These are phyloP conservation scores for Emberiza fucata DNA, from an alignment of 2,113 vertebrate species.

Conservation along the genomic window DNA sequence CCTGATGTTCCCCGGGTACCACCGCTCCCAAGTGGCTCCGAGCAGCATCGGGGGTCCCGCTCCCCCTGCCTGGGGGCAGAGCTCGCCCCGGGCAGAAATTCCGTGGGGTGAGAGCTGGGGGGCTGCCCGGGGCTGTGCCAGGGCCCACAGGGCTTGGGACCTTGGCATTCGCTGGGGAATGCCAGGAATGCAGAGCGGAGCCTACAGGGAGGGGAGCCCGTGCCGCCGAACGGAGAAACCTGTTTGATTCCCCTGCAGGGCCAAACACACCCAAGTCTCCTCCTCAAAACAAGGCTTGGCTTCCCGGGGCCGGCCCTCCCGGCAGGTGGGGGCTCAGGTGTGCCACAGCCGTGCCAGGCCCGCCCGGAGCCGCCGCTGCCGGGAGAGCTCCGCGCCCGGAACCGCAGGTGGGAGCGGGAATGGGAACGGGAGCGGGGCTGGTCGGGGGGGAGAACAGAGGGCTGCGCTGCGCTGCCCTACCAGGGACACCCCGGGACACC, in stretches of 20 bases:
- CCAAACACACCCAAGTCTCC: conserved; percentile 66
- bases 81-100: not conserved
- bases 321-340: conserved; percentile 3
- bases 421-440: not conserved
- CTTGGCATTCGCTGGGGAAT: not conserved
- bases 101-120: not conserved
- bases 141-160: not conserved
- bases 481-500: not conserved
- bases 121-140: not conserved
- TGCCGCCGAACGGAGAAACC: conserved; percentile 62
- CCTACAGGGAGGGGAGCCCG: conserved; percentile 2
- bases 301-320: conserved; percentile 25
- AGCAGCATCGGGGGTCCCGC: fast-evolving
- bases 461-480: not conserved
- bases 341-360: not conserved
- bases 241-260: conserved; percentile 74
- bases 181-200: conserved; percentile 68
- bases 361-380: not conserved
- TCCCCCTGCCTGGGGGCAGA: fast-evolving
- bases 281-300: conserved; percentile 62
- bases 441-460: not conserved
- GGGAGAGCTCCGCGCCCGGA: not conserved
- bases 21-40: fast-evolving
- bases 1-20: not conserved
- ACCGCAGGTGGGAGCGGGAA: too few relatives aligned